A percentile compares a stretch with the other conserved stretches of the same genome.
These are phyloP conservation scores for Acrobasis consociella DNA, from an alignment of 2,888 invertebrate species.

Conservation along the genomic window DNA sequence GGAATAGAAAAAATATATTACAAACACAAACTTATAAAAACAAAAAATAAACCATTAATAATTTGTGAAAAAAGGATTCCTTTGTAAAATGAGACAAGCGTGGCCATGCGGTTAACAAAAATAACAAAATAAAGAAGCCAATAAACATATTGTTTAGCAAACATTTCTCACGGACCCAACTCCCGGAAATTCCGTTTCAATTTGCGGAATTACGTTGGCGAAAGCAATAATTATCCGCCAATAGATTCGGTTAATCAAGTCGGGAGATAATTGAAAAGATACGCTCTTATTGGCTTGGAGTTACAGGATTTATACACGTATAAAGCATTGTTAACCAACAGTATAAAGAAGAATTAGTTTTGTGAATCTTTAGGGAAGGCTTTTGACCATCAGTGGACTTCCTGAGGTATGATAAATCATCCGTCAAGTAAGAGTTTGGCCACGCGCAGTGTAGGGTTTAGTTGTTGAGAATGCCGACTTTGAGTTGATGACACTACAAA, in stretches of 20 bases:
- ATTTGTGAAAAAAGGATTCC: too few species aligned
- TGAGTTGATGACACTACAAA: too few species aligned
- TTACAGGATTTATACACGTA: not conserved
- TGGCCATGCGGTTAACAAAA: not conserved
- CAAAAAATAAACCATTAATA: too few species aligned
- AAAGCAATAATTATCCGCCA: conserved; percentile 23
- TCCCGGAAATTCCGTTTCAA: conserved; percentile 18
- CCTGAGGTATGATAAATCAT: too few species aligned
- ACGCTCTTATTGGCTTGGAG: conserved; percentile 14
- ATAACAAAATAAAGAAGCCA: not conserved
- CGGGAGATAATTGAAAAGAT: conserved; percentile 36
- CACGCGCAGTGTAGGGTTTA: too few species aligned
- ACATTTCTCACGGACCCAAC: not conserved
- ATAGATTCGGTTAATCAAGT: conserved; percentile 31
- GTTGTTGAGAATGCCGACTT: too few species aligned
- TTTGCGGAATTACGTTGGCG: conserved; percentile 11
- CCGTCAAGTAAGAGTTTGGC: too few species aligned
- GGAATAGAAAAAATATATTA: too few species aligned
- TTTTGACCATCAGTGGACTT: too few species aligned
- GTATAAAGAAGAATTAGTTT: not conserved
- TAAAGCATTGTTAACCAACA: not conserved
- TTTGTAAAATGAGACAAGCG: not conserved
- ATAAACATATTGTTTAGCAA: conserved; percentile 2
- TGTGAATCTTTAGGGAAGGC: too few species aligned
- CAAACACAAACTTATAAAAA: too few species aligned